These are phyloP conservation scores for Caenorhabditis parvicauda DNA, from an alignment of 2,888 invertebrate genomes.

Conservation along the genomic window DNA sequence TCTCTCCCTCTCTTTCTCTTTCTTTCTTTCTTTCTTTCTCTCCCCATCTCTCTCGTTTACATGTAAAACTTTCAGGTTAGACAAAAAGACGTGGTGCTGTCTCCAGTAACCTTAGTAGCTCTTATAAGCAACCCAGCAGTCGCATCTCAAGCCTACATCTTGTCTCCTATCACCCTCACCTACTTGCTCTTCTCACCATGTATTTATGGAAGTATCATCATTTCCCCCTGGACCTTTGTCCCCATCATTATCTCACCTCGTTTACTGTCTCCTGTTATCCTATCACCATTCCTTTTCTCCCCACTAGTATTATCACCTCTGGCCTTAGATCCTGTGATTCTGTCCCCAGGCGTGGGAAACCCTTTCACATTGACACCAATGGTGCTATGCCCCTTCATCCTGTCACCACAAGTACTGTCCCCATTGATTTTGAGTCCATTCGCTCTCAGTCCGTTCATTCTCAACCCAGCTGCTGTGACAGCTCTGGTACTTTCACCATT, in stretches of 20 bases:
- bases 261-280: conserved; percentile 34
- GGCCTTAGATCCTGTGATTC: conserved; percentile 39
- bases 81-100: conserved; percentile 27
- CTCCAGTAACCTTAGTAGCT: conserved; percentile 12
- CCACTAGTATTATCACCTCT: conserved; percentile 42
- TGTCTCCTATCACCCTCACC: conserved; percentile 25
- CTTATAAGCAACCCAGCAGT: conserved; percentile 7
- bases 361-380: conserved; percentile 35
- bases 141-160: conserved; percentile 20
- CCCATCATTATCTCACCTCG: conserved; percentile 33
- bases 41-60: too few species aligned
- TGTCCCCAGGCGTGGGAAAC: conserved; percentile 41
- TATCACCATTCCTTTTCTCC: conserved; percentile 44
- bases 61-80: not conserved
- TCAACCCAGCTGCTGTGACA: conserved; percentile 28
- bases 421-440: conserved; percentile 48
- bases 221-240: conserved; percentile 50
- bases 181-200: conserved; percentile 28
- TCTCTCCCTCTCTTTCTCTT: too few species aligned
- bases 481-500: conserved; percentile 28
- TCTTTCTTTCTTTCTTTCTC: too few species aligned
- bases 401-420: conserved; percentile 45
- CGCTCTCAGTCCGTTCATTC: conserved; percentile 24
- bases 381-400: conserved; percentile 28
- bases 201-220: conserved; percentile 27